Conservation (phyloP, 2,888 invertebrate genomes). For the Anarsia innoxiella region DNA sequence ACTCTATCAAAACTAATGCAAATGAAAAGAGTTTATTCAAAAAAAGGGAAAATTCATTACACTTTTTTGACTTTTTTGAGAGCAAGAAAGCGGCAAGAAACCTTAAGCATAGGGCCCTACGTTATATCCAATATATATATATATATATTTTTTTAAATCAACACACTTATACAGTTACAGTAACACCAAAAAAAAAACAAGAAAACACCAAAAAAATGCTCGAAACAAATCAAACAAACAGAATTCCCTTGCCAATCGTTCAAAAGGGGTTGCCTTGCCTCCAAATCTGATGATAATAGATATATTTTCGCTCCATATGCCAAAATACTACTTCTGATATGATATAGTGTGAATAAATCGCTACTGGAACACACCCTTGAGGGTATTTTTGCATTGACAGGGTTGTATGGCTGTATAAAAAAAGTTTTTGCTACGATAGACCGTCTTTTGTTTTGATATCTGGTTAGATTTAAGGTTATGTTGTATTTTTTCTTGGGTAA, state of each 20-base stretch:
- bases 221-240: slow-evolving; percentile 33
- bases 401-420: slow-evolving; percentile 15
- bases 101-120: too few relatives aligned
- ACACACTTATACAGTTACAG: too few relatives aligned
- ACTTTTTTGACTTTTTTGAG: too few relatives aligned
- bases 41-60: too few relatives aligned
- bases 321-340: slow-evolving; percentile 34
- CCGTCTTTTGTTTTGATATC: background rate
- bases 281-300: slow-evolving; percentile 65
- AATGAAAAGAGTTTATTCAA: too few relatives aligned
- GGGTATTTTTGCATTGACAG: slow-evolving; percentile 52
- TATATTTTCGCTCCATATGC: slow-evolving; percentile 47
- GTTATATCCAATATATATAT: too few relatives aligned
- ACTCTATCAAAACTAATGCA: too few relatives aligned
- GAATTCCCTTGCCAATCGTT: slow-evolving; percentile 58
- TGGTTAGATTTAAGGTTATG: too few relatives aligned
- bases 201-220: slow-evolving; percentile 14
- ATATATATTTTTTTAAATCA: too few relatives aligned
- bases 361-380: slow-evolving; percentile 48
- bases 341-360: slow-evolving; percentile 66
- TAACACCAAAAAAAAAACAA: too few relatives aligned
- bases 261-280: slow-evolving; percentile 42
- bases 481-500: too few relatives aligned
- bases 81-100: too few relatives aligned
- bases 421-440: slow-evolving; percentile 20